phyloP scores from a whole-genome alignment of 2,113 vertebrate genomes.

The Urocitellus parryii region DNA sequence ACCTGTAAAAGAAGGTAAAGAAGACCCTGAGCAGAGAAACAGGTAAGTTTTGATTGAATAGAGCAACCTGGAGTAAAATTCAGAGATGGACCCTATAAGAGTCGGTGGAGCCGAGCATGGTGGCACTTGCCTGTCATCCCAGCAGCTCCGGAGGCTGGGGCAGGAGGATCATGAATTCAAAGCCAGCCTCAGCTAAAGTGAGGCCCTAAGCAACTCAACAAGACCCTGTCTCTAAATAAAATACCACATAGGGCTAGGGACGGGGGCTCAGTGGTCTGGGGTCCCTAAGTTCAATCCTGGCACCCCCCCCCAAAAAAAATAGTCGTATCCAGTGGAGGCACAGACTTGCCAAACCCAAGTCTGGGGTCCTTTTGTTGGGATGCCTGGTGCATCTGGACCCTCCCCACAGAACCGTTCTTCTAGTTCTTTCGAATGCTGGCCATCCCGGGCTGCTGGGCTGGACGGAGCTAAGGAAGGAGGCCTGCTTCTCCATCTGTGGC shows the following conservation, averaged over 20 bases:
- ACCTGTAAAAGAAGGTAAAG: neutral
- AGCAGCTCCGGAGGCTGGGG: no score
- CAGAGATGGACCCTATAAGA: neutral
- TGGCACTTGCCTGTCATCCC: no score
- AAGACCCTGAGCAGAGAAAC: neutral
- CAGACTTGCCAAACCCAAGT: fast-evolving
- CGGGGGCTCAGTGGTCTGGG: no score
- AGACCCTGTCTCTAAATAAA: no score
- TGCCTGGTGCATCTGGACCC: neutral
- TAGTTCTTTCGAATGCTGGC: no score
- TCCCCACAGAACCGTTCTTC: fast-evolving
- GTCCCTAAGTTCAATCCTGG: no score
- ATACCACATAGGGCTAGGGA: no score
- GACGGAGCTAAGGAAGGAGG: neutral
- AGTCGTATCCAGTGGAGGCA: no score
- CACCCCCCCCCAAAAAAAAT: no score
- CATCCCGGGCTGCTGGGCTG: neutral
- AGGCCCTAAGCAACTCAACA: no score
- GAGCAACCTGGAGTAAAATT: neutral
- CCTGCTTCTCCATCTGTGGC: slow-evolving; percentile 66
- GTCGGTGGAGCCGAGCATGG: fast-evolving
- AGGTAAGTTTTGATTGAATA: neutral
- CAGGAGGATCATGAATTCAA: no score
- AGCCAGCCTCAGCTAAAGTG: no score
- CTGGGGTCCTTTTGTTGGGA: fast-evolving